A percentile compares a stretch with the other conserved stretches of the same genome.
Conservation (phyloP, 2,797 vertebrate genomes). For the Sebastes kiyomatsui region DNA sequence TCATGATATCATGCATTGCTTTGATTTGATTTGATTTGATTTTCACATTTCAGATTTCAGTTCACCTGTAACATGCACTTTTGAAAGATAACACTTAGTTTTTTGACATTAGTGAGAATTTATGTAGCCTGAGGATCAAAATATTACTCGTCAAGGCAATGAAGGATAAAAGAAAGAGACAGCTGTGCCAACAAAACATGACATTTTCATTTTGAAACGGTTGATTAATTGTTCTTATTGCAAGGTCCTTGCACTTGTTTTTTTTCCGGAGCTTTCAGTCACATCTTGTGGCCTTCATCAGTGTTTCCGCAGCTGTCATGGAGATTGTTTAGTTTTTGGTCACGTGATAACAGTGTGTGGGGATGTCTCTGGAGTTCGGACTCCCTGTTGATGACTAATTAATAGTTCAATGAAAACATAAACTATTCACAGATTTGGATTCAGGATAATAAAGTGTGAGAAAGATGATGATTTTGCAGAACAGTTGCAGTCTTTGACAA, state of each 20-base stretch:
- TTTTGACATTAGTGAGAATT: neutral
- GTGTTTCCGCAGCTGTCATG: neutral
- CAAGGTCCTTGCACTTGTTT: neutral
- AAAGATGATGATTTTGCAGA: slow-evolving; percentile 39
- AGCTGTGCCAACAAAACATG: neutral
- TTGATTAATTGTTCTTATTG: neutral
- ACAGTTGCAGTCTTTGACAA: slow-evolving; percentile 22
- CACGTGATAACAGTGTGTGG: neutral
- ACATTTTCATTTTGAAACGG: neutral
- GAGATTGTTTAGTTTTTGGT: neutral
- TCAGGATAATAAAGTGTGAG: neutral
- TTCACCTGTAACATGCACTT: neutral
- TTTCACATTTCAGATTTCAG: neutral
- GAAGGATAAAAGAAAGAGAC: neutral
- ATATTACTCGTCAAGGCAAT: neutral
- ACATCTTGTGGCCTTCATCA: neutral
- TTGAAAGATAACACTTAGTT: neutral
- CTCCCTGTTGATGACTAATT: neutral
- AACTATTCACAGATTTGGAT: neutral
- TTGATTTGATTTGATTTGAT: neutral
- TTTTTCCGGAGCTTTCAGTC: neutral
- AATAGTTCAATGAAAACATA: neutral
- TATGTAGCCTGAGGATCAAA: neutral
- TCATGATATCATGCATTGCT: neutral
- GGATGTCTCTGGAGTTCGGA: neutral